Base-by-base conservation (phyloP, 2,888 invertebrate genomes). In the Xanthostigma xanthostigma region DNA sequence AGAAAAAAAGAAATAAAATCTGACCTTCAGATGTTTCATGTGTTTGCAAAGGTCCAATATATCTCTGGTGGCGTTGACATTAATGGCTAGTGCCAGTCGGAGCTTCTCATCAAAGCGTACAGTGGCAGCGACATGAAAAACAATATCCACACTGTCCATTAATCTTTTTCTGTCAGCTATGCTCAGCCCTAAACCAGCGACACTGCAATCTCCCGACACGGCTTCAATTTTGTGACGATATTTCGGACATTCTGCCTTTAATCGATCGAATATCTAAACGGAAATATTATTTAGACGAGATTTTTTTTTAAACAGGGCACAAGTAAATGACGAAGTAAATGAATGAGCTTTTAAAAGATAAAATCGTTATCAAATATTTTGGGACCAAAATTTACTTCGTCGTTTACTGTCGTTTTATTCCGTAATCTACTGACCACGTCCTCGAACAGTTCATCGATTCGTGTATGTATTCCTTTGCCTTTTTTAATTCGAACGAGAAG, bases 41-140 rank as follows among this genome's bases (percentile, higher is more conserved):
- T 79, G 69, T 55, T 78, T 74, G 51, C 84, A 78, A 8, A 92
- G 68, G 35, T 80, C 75, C 9, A 92, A 60, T n/a, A 90, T 74
- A 44, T 84, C 79, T 53, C 78, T 76, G 0, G 88, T 84, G 0
- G 85, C 89, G 17, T 76, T 69, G 2, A 91, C 82, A 64, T 92
- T 92, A 59, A 87, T 87, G 43, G 76, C 75, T 41, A 88, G 74
- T 0, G 92, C 87, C 2, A 80, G 67, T 61, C 81, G 76, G 0
- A 93, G 68, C 43, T 81, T 80, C 61, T 92, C 92, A 63, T 91
- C 87, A 59, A 93, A 93, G 58, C 82, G 78, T 6, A 95, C 88
- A 0, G 94, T 94, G 1, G 95, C 96, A 0, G 95, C 95, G 9
- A 85, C 84, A 62, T 96, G 92, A 65, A 96, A 84, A 9, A 81